Conservation (phyloP, 2,113 vertebrate species). For the Geococcyx californianus region DNA sequence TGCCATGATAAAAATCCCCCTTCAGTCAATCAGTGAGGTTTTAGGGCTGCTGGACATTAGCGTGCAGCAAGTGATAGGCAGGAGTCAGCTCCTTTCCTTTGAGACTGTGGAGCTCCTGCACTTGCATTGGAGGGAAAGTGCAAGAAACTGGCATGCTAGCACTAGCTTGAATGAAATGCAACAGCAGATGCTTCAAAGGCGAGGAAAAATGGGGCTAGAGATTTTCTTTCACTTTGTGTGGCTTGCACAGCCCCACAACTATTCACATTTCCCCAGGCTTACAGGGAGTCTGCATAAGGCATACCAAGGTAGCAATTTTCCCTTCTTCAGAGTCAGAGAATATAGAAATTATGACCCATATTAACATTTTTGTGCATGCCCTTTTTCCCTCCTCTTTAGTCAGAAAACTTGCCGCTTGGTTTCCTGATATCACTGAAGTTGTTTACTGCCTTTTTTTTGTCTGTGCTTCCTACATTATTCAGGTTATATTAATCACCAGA, state of each 20-base stretch:
- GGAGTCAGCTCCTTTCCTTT: not conserved
- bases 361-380: not conserved
- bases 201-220: not conserved
- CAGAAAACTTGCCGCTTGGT: not conserved
- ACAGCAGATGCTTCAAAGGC: not conserved
- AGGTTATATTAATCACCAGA: constrained; percentile 65
- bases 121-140: not conserved
- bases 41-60: not conserved
- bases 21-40: not conserved
- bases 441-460: not conserved
- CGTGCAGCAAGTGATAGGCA: not conserved
- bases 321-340: not conserved
- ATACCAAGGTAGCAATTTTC: not conserved
- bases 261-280: not conserved
- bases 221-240: not conserved
- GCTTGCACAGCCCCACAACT: not conserved
- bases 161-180: not conserved
- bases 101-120: accelerated
- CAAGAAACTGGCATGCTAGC: not conserved
- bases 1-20: not conserved
- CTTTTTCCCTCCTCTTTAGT: not conserved
- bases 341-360: not conserved
- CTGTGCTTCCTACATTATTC: constrained; percentile 43
- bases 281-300: not conserved
- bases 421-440: not conserved